phyloP scores from a whole-genome alignment of 2,113 vertebrate genomes.

The Poeciliopsis prolifica region DNA sequence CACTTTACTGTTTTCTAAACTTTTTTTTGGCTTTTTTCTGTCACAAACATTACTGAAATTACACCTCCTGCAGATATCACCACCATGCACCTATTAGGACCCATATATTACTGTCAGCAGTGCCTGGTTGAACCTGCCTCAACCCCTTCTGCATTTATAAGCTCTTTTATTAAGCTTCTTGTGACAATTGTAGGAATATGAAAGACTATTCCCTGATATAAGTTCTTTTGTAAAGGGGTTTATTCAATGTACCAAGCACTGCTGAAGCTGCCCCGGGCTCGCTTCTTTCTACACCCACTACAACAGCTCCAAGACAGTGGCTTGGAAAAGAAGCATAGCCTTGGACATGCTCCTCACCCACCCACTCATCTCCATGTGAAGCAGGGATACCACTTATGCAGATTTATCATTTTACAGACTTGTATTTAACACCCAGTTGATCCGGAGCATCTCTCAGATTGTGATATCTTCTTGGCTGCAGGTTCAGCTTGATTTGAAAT shows the following conservation, averaged over 20 bases:
- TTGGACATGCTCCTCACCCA: conserved; percentile 69
- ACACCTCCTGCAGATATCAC: conserved; percentile 73
- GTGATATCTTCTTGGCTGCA: conserved; percentile 36
- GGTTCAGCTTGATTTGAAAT: conserved; percentile 42
- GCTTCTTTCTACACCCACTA: conserved; percentile 64
- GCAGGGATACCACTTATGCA: conserved; percentile 63
- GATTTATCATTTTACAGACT: conserved; percentile 59
- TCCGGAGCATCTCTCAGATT: conserved; percentile 38
- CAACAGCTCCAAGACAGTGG: conserved; percentile 55
- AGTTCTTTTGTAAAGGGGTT: conserved; percentile 60
- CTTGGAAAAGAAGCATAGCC: conserved; percentile 46
- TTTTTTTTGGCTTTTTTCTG: conserved; percentile 60
- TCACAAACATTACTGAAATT: conserved; percentile 72
- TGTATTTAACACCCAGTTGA: conserved; percentile 44
- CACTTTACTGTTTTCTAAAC: conserved; percentile 70
- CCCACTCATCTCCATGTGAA: conserved; percentile 64
- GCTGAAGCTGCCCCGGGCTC: conserved; percentile 56
- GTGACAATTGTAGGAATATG: conserved; percentile 60
- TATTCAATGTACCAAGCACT: conserved; percentile 55
- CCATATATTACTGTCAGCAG: conserved; percentile 76
- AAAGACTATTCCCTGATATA: conserved; percentile 56
- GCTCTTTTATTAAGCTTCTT: conserved; percentile 66
- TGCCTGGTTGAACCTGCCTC: conserved; percentile 71
- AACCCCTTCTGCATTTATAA: conserved; percentile 59
- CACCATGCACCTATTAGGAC: conserved; percentile 76